Evolutionary conservation across 2,888 invertebrate genomes (phyloP).

Genomic region (Lycocerus yunnanus): DNA sequence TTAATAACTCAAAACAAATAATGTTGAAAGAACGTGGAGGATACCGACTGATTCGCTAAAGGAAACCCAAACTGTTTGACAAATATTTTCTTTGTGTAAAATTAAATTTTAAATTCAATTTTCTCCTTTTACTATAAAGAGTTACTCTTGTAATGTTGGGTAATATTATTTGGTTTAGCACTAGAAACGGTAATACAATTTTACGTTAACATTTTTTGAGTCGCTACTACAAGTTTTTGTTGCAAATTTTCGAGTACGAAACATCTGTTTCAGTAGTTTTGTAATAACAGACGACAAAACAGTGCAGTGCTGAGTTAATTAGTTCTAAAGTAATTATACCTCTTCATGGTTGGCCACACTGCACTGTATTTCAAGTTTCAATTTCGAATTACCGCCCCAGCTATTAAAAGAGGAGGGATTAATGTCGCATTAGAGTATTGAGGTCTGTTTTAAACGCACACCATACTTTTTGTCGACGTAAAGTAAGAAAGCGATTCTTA

Average conservation of each 20-base stretch:
- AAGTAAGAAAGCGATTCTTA: neutral
- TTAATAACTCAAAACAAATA: conserved; percentile 24
- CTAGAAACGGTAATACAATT: neutral
- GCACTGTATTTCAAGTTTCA: conserved; percentile 46
- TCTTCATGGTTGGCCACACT: conserved; percentile 48
- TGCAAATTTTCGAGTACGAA: conserved; percentile 26
- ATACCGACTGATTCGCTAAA: conserved; percentile 14
- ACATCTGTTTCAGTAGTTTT: conserved; percentile 37
- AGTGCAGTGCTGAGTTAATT: conserved; percentile 47
- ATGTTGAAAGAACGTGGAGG: conserved; percentile 12
- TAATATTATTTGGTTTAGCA: neutral
- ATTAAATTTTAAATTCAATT: conserved; percentile 29
- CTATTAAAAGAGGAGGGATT: conserved; percentile 27
- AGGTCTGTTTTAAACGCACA: conserved; percentile 1
- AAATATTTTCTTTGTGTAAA: conserved; percentile 23
- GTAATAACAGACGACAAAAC: conserved; percentile 42
- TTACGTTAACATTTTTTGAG: neutral
- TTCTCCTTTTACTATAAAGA: conserved; percentile 6
- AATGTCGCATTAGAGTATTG: conserved; percentile 25
- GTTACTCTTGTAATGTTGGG: neutral
- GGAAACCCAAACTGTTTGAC: conserved; percentile 14
- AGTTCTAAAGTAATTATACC: conserved; percentile 52
- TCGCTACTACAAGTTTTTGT: conserved; percentile 8
- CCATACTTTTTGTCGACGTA: neutral
- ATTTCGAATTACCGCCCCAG: conserved; percentile 41